A percentile compares a stretch with the other conserved stretches of the same genome.
These are phyloP conservation scores for Charanyca ferruginea DNA, from an alignment of 2,888 invertebrate genomes.

Conservation along the genomic window DNA sequence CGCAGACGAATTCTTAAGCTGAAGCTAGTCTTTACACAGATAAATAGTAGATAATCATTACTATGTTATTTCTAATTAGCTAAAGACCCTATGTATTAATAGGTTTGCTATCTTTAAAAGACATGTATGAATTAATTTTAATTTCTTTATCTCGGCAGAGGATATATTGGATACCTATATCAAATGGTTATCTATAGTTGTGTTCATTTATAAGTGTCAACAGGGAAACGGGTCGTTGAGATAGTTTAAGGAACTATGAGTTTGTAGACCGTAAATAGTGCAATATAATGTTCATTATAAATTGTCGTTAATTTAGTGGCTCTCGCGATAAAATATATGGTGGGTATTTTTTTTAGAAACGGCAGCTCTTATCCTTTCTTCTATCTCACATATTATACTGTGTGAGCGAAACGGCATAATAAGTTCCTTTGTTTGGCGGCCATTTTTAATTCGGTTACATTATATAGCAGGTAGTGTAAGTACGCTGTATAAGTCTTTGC, in stretches of 20 bases:
- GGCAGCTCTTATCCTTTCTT: no score
- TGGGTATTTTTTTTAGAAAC: no score
- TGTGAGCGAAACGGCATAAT: no score
- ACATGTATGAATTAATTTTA: conserved; percentile 30
- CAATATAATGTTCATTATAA: conserved; percentile 6
- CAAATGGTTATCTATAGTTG: conserved; percentile 24
- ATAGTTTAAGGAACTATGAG: conserved; percentile 7
- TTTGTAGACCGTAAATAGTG: background rate
- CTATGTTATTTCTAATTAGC: conserved; percentile 14
- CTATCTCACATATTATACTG: no score
- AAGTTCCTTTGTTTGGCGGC: no score
- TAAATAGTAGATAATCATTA: no score
- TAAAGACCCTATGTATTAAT: conserved; percentile 12
- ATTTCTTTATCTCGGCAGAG: conserved; percentile 34
- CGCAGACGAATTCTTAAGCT: no score
- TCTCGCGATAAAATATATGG: no score
- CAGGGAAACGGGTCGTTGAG: background rate
- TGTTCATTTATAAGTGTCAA: conserved; percentile 26
- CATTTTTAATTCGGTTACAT: no score
- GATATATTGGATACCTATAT: conserved; percentile 29
- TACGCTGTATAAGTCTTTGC: no score
- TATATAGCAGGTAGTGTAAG: no score
- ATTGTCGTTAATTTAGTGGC: background rate
- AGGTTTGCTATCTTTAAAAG: conserved; percentile 11
- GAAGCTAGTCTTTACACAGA: no score